These are phyloP conservation scores for Lycaena phlaeas DNA, from an alignment of 2,888 invertebrate species.

Conservation along the genomic window DNA sequence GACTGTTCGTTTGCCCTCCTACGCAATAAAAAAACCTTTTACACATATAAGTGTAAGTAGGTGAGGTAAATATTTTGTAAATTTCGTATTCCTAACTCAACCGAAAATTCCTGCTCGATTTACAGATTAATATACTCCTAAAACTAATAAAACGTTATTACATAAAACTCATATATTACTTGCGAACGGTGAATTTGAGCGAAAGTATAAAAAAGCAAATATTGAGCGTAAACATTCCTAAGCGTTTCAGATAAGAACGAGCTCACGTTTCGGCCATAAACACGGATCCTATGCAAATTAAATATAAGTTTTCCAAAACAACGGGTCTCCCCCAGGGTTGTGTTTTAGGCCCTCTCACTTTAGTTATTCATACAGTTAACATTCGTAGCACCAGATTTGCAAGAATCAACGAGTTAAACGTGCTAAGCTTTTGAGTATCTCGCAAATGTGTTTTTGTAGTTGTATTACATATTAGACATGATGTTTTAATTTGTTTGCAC, in stretches of 20 bases:
- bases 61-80: too few relatives aligned
- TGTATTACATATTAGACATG: background rate
- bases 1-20: too few relatives aligned
- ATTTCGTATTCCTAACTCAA: too few relatives aligned
- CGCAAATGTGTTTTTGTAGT: background rate
- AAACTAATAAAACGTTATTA: too few relatives aligned
- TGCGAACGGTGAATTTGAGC: background rate
- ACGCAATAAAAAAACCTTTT: too few relatives aligned
- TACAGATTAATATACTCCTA: too few relatives aligned
- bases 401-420: background rate
- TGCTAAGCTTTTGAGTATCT: background rate
- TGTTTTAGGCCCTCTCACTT: background rate
- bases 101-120: too few relatives aligned
- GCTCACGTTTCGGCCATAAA: background rate
- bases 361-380: background rate
- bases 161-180: too few relatives aligned
- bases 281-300: slow-evolving; percentile 7
- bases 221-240: slow-evolving; percentile 4
- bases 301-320: slow-evolving; percentile 1
- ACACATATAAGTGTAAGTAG: too few relatives aligned
- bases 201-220: background rate
- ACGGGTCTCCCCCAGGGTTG: background rate
- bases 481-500: too few relatives aligned
- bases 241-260: background rate
- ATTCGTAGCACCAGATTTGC: background rate